Evolutionary conservation across 2,797 vertebrate species (phyloP).

Genomic region (Okamejei kenojei): DNA sequence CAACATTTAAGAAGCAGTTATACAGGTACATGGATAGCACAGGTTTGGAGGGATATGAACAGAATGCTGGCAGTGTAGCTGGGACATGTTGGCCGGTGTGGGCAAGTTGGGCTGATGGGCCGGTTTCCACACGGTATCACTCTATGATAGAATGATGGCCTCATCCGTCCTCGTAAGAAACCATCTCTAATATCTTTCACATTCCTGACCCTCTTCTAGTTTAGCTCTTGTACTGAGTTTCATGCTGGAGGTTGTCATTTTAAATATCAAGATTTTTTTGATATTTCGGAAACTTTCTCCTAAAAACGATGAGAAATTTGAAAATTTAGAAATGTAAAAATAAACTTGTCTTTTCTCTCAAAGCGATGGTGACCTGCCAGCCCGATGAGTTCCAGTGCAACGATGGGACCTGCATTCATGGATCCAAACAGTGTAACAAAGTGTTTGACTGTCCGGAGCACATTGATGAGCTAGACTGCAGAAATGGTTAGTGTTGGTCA

Average conservation of each 20-base stretch:
- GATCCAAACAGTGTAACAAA: slow-evolving; percentile 82
- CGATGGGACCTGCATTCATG: slow-evolving; percentile 82
- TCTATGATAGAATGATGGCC: neutral
- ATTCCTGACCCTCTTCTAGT: neutral
- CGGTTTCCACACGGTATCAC: too few species aligned
- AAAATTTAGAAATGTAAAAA: neutral
- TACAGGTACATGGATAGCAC: too few species aligned
- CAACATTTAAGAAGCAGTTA: too few species aligned
- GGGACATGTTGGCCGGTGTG: too few species aligned
- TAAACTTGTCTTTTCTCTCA: neutral
- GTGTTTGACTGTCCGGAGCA: slow-evolving; percentile 80
- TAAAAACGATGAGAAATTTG: neutral
- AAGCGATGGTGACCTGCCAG: slow-evolving; percentile 77
- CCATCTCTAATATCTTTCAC: neutral
- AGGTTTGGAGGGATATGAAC: too few species aligned
- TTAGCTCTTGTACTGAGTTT: neutral
- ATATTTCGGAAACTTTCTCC: neutral
- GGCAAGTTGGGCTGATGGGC: too few species aligned
- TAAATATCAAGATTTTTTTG: neutral
- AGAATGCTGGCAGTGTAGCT: too few species aligned
- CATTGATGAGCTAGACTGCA: slow-evolving; percentile 85
- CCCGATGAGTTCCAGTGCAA: slow-evolving; percentile 91
- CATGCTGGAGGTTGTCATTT: neutral
- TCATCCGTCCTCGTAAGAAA: neutral
- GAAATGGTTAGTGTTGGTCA: slow-evolving; percentile 65